Evolutionary conservation across 2,797 vertebrate species (phyloP), one percentile per base, ranked within the genome.

Genomic region (Phoeniculus purpureus): DNA sequence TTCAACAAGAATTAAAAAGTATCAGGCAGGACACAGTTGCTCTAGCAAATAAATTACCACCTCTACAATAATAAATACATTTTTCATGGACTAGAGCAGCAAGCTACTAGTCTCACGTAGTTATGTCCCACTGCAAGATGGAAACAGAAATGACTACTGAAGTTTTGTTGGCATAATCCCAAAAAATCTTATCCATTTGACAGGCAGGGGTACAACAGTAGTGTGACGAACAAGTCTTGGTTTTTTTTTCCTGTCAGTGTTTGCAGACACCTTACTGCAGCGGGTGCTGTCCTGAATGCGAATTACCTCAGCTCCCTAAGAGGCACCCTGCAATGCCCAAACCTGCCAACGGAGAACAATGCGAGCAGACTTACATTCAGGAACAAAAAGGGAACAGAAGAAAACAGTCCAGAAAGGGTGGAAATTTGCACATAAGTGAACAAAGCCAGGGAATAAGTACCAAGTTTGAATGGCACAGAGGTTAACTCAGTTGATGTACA

Each of bases 201-300:
- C 21, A 85, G 71, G 67, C 55, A 86, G 60, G 81, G 19, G 40
- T 52, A 45, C 16, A 74, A 40, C 22, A 70, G 50, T 20, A 90
- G 47, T 7, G 11, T 67, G 0, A 25, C 31, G 23, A 66, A 34
- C 51, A 27, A 4, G n/a, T n/a, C n/a, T n/a, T n/a, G n/a, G n/a
- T n/a, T 8, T 48, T 61, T 48, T 71, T 8, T 20, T 13, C 9
- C 54, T 72, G 56, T n/a, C 89, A 74, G 43, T 18, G 17, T 59
- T 70, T 66, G 88, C 86, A 87, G 70, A 90, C 72, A 96, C 88
- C 90, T 95, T 87, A 61, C 93, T 95, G 91, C 95, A 95, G 78
- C 86, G 78, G 80, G 50, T 31, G 84, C 92, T 95, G 75, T 79
- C 80, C 55, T 85, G 95, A 95, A 95, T 94, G 77, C 65, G 94